Evolutionary conservation across 2,113 vertebrate genomes (phyloP).

Genomic region (Passer montanus): DNA sequence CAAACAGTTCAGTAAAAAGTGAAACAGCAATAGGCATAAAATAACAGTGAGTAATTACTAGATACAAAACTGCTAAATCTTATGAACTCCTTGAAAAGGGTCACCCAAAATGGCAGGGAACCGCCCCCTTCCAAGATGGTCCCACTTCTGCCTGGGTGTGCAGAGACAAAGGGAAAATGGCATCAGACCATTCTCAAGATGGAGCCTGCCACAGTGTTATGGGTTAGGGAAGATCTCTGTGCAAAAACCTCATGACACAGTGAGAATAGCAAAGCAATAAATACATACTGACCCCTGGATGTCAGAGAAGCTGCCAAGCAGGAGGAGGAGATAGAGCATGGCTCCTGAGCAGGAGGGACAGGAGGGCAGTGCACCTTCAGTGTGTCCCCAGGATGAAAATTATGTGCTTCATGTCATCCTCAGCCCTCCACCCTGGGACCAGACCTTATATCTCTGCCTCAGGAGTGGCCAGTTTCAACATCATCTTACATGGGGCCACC

Average conservation of each 20-base stretch:
- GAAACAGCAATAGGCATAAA: not conserved
- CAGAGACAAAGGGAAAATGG: not conserved
- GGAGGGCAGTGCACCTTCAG: not conserved
- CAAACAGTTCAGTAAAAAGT: not conserved
- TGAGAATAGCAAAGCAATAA: not conserved
- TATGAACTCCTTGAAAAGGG: not conserved
- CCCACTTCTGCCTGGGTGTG: not conserved
- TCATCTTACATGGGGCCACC: fast-evolving
- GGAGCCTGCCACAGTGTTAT: fast-evolving
- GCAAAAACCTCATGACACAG: not conserved
- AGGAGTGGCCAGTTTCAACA: not conserved
- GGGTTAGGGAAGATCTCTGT: not conserved
- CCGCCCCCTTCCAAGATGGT: not conserved
- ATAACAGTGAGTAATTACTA: not conserved
- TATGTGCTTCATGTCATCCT: fast-evolving
- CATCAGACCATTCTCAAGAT: not conserved
- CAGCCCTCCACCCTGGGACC: too few species aligned
- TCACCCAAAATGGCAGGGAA: too few species aligned
- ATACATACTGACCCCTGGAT: not conserved
- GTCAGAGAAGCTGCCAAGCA: not conserved
- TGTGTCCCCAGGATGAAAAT: not conserved
- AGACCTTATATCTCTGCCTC: not conserved
- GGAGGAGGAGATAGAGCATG: not conserved
- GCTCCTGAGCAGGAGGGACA: not conserved
- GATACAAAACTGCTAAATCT: not conserved